Base-by-base conservation (phyloP, 1,140 invertebrate genomes). In the Dysdera silvatica region DNA sequence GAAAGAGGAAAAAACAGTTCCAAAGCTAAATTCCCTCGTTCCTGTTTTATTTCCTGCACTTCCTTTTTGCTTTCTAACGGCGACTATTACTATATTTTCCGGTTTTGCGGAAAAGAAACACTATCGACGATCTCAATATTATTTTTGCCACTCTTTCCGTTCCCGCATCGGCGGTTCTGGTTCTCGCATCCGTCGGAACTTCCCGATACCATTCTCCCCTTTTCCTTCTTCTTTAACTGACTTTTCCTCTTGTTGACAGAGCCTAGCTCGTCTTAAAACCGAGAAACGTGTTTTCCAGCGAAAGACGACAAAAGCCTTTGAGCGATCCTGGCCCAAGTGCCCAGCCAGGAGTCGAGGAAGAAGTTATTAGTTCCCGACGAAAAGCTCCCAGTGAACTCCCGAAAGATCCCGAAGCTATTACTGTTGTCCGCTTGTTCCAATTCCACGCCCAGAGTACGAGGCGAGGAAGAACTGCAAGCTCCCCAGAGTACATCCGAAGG, bases 61-160 rank as follows among this genome's bases (percentile, higher is more conserved):
- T n/a, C n/a, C n/a, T n/a, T n/a, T n/a, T n/a, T n/a, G 29, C 32
- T 49, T n/a, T 14, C 48, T 31, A 49, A 49, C 26, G n/a, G 5
- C 26, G 32, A 28, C 61, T 55, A 62, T 62, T 62, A 40, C 61
- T 55, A 56, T 53, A 55, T 55, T 40, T 41, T 54, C 31, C 29
- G 41, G 28, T 33, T 49, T 33, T 45, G 24, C 49, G 20, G 24
- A 40, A 53, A 52, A 62, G 52, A 62, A 62, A 62, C 40, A 56
- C 61, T 62, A 55, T 62, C 61, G 56, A 62, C 55, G 55, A 62
- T 56, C 61, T 45, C 52, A 56, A 55, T 62, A 62, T 62, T 62
- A 62, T 62, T 56, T 62, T 62, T 62, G 35, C 61, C 61, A 62
- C 61, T 62, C 61, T 48, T 47, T 56, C 41, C 35, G 31, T 37